These are phyloP conservation scores for Pachycephala philippinensis DNA, from an alignment of 2,113 vertebrate genomes.

Conservation along the genomic window DNA sequence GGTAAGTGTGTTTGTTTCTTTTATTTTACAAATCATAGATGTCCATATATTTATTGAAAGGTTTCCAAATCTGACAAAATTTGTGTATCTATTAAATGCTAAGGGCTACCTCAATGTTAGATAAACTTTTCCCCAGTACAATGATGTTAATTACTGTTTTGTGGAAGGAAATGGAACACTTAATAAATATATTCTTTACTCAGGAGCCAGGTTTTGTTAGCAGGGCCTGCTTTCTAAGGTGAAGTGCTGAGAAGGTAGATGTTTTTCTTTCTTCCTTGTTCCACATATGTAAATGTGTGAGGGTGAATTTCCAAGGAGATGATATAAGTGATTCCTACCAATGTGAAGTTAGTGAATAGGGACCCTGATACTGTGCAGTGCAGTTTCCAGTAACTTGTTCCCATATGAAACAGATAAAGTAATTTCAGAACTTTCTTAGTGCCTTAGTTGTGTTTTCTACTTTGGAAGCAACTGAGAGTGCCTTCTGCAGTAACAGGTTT, in stretches of 20 bases:
- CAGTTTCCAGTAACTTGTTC: neutral
- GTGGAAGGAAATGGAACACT: neutral
- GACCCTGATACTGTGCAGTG: neutral
- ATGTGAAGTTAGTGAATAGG: neutral
- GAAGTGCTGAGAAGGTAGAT: neutral
- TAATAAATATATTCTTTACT: neutral
- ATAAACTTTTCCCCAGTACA: neutral
- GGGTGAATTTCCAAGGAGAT: neutral
- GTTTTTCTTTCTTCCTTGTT: neutral
- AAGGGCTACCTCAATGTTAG: neutral
- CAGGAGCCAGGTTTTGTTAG: neutral
- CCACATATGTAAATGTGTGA: accelerated
- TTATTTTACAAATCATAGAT: neutral
- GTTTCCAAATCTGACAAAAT: neutral
- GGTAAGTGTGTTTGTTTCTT: neutral
- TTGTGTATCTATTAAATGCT: neutral
- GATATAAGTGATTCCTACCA: neutral
- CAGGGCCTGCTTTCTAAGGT: neutral
- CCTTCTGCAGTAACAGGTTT: neutral
- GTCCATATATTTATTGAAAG: neutral
- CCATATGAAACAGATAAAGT: neutral
- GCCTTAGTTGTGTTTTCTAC: neutral
- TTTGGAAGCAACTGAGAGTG: neutral
- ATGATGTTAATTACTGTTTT: neutral
- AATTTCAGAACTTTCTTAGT: neutral